Percentiles rank a stretch among this genome's conserved stretches.
phyloP scores from a whole-genome alignment of 2,797 vertebrate genomes.

The Hylomyscus alleni region DNA sequence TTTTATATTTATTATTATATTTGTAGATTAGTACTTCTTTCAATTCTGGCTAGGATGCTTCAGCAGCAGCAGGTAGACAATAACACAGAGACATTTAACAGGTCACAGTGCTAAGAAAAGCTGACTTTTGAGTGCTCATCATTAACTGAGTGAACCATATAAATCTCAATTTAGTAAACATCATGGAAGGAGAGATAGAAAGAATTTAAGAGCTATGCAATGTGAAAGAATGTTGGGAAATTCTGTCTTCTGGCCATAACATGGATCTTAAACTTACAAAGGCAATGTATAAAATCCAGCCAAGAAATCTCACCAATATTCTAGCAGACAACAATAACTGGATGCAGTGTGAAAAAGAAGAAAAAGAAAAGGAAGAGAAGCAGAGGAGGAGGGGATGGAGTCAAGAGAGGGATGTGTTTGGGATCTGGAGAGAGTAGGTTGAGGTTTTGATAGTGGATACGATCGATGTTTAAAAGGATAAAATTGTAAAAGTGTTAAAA shows the following conservation, averaged over 20 bases:
- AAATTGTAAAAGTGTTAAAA: not conserved
- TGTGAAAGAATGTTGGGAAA: not conserved
- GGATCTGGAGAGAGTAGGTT: not conserved
- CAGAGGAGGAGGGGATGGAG: not conserved
- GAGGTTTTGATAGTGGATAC: not conserved
- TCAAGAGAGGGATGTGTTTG: not conserved
- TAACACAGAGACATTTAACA: not conserved
- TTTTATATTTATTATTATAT: not conserved
- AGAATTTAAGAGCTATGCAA: not conserved
- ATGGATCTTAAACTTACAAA: not conserved
- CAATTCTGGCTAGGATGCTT: not conserved
- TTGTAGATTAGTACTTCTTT: not conserved
- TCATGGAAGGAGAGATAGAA: not conserved
- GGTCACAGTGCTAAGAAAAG: not conserved
- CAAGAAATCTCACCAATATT: not conserved
- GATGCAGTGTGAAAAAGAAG: not conserved
- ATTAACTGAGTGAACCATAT: not conserved
- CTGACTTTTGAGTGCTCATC: not conserved
- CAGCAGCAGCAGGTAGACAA: not conserved
- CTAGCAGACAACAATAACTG: too few species aligned
- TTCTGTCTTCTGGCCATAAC: not conserved
- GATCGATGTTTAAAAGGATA: not conserved
- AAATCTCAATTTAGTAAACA: not conserved
- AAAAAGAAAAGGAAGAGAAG: rapidly evolving
- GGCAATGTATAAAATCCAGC: not conserved